These are phyloP conservation scores for Oikopleura dioica DNA, from an alignment of 23 tunicate genomes.

Conservation along the genomic window DNA sequence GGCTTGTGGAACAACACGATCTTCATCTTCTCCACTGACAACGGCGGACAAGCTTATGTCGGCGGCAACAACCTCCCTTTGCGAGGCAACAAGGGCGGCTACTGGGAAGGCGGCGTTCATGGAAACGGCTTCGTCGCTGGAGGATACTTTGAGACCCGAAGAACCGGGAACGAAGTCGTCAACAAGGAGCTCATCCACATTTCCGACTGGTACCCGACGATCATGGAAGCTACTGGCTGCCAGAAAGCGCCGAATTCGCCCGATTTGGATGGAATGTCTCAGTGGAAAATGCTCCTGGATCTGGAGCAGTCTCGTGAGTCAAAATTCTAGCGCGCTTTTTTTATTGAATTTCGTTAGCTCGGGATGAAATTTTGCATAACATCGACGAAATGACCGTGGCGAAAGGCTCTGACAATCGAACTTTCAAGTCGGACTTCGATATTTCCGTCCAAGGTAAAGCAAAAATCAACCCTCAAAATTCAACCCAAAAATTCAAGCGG, in stretches of 20 bases:
- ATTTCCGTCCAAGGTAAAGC: neutral
- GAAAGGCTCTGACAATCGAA: neutral
- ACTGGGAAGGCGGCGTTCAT: conserved; percentile 76
- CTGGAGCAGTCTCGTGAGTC: conserved; percentile 19
- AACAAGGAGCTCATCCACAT: conserved; percentile 41
- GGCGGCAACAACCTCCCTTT: conserved; percentile 79
- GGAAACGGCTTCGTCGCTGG: conserved; percentile 73
- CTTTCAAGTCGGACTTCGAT: neutral
- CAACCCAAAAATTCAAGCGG: conserved; percentile 47
- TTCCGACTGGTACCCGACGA: conserved; percentile 79
- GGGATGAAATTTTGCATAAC: conserved; percentile 41
- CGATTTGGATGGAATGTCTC: conserved; percentile 47
- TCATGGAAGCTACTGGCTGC: conserved; percentile 33
- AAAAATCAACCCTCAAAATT: neutral
- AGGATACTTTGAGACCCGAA: conserved; percentile 25
- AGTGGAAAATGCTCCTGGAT: conserved; percentile 30
- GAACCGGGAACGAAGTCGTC: conserved; percentile 14
- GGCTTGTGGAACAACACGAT: conserved; percentile 44
- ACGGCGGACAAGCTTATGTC: conserved; percentile 60
- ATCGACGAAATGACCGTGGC: conserved; percentile 32
- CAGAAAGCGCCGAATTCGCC: conserved; percentile 29
- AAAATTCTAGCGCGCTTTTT: too few species aligned
- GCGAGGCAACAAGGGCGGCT: conserved; percentile 44
- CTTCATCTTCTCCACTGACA: conserved; percentile 46
- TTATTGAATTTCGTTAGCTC: too few species aligned